These are phyloP conservation scores for Hololepta plana DNA, from an alignment of 2,888 invertebrate genomes.

Conservation along the genomic window DNA sequence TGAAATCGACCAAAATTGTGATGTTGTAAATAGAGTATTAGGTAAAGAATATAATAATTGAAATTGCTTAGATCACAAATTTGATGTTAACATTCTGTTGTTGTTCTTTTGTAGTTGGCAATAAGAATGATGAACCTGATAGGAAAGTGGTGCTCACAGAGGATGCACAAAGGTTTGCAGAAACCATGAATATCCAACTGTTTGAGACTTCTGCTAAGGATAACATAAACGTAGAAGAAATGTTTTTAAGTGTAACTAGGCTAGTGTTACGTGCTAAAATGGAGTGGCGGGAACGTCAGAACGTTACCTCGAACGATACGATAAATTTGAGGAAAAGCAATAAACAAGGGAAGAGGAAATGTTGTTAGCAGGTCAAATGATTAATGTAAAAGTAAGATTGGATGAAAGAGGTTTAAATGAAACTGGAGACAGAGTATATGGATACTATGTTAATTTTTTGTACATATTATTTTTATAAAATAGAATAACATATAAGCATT, in stretches of 20 bases:
- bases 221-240: constrained; percentile 97
- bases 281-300: constrained; percentile 59
- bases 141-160: constrained; percentile 91
- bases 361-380: constrained; percentile 26
- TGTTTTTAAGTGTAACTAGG: constrained; percentile 56
- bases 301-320: constrained; percentile 47
- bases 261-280: constrained; percentile 76
- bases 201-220: constrained; percentile 99
- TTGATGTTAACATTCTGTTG: constrained; percentile 1
- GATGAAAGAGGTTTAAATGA: too few relatives aligned
- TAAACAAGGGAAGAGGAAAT: constrained; percentile 40
- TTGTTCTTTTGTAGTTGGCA: constrained; percentile 50
- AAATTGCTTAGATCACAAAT: constrained; percentile 2
- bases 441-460: too few relatives aligned
- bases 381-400: too few relatives aligned
- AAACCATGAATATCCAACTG: constrained; percentile 91
- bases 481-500: too few relatives aligned
- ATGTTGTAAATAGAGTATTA: constrained; percentile 94
- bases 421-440: too few relatives aligned
- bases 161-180: constrained; percentile 93
- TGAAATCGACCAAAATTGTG: constrained; percentile 99
- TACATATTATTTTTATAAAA: too few relatives aligned
- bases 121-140: constrained; percentile 90
- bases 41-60: constrained; percentile 36
- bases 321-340: constrained; percentile 52